Conservation (phyloP, 2,888 invertebrate species). For the Spilarctia lutea region DNA sequence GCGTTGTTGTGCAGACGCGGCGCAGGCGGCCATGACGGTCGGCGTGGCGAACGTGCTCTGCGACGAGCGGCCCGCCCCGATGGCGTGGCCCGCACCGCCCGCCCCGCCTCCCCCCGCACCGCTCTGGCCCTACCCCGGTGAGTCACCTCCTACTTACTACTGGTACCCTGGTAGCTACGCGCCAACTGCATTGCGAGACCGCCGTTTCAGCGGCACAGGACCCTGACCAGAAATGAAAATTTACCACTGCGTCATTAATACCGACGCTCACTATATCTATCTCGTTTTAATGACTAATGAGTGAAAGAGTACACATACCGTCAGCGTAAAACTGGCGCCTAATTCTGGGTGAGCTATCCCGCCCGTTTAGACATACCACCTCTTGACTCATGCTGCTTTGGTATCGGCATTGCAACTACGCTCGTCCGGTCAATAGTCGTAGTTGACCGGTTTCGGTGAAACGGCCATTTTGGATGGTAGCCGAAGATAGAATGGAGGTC, state of each 20-base stretch:
- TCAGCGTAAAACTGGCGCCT: conserved; percentile 49
- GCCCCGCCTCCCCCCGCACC: conserved; percentile 88
- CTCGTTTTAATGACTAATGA: conserved; percentile 25
- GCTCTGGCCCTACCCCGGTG: conserved; percentile 93
- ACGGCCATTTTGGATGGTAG: conserved; percentile 41
- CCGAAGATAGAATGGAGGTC: conserved; percentile 11
- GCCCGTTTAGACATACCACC: conserved; percentile 64
- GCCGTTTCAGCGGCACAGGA: conserved; percentile 64
- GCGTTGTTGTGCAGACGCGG: conserved; percentile 85
- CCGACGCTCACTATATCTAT: conserved; percentile 21
- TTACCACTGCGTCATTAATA: conserved; percentile 31
- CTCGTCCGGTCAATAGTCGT: conserved; percentile 68
- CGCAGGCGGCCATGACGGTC: conserved; percentile 89
- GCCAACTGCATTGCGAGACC: conserved; percentile 85
- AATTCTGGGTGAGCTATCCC: conserved; percentile 55
- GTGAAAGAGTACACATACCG: conserved; percentile 49
- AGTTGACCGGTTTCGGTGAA: conserved; percentile 55
- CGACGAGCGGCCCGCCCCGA: conserved; percentile 87
- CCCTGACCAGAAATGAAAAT: conserved; percentile 49
- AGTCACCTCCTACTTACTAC: conserved; percentile 79
- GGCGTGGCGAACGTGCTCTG: conserved; percentile 89
- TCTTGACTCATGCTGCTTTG: conserved; percentile 77
- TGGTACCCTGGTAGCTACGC: conserved; percentile 85
- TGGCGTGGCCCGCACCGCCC: conserved; percentile 86
- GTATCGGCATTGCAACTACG: conserved; percentile 80